Evolutionary conservation across 2,113 vertebrate genomes (phyloP).

Genomic region (Laticauda colubrina): DNA sequence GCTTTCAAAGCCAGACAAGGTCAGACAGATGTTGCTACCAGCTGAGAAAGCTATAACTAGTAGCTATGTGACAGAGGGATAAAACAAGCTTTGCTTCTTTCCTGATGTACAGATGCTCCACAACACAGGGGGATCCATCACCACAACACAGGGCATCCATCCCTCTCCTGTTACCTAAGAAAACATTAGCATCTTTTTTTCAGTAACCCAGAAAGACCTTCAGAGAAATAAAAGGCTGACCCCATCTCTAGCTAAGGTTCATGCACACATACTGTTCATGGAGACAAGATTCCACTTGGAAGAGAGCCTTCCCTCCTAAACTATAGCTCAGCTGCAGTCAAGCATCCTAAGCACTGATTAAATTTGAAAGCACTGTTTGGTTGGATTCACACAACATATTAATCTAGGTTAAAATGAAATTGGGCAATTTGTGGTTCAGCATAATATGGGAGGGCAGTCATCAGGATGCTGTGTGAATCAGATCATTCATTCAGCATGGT

Average conservation of each 20-base stretch:
- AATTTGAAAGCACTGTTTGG: background rate
- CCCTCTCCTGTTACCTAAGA: background rate
- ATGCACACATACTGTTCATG: background rate
- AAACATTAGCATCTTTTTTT: background rate
- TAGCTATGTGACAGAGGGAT: background rate
- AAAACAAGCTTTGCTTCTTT: background rate
- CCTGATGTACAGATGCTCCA: background rate
- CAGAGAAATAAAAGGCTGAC: background rate
- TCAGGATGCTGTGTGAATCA: background rate
- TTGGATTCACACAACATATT: background rate
- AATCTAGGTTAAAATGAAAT: background rate
- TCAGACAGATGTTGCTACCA: background rate
- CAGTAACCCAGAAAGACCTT: background rate
- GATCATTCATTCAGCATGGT: background rate
- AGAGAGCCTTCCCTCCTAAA: background rate
- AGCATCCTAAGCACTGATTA: background rate
- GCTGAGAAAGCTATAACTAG: background rate
- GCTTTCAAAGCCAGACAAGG: background rate
- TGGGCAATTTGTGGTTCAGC: background rate
- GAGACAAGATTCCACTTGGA: background rate
- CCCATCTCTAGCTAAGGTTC: background rate
- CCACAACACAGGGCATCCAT: too few species aligned
- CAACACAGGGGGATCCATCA: background rate
- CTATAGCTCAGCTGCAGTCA: background rate
- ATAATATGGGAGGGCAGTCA: background rate